Conservation (phyloP, 1,140 invertebrate genomes). For the Chrysomallon squamiferum region DNA sequence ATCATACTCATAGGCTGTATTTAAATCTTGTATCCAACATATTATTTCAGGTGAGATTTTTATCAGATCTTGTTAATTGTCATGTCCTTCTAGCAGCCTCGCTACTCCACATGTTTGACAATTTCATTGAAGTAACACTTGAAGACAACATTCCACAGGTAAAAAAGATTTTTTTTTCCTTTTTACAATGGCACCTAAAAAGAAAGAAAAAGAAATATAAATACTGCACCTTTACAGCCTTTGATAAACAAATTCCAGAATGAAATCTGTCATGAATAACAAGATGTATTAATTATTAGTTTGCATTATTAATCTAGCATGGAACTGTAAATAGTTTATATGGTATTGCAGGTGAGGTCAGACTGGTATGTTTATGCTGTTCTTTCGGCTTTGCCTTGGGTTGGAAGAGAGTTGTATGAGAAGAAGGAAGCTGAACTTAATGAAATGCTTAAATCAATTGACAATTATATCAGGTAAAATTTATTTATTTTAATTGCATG, state of each 20-base stretch:
- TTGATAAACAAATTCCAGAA: too few species aligned
- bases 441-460: conserved; percentile 89
- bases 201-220: too few species aligned
- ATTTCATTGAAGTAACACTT: conserved; percentile 91
- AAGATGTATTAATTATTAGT: too few species aligned
- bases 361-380: conserved; percentile 98
- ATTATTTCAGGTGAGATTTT: conserved; percentile 77
- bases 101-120: conserved; percentile 89
- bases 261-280: too few species aligned
- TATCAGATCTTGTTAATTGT: conserved; percentile 96
- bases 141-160: conserved; percentile 89
- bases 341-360: conserved; percentile 74
- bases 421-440: conserved; percentile 95
- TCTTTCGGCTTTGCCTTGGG: conserved; percentile 90
- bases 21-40: too few species aligned
- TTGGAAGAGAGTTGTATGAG: conserved; percentile 93
- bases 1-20: too few species aligned
- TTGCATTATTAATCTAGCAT: too few species aligned
- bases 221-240: too few species aligned
- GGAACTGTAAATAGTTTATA: too few species aligned
- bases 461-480: conserved; percentile 80
- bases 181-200: too few species aligned
- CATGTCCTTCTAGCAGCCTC: conserved; percentile 94
- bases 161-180: conserved; percentile 28
- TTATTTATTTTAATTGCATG: too few species aligned